A percentile compares a stretch with the other conserved stretches of the same genome.
These are phyloP conservation scores for Cephalotes varians DNA, from an alignment of 2,888 invertebrate species.

Conservation along the genomic window DNA sequence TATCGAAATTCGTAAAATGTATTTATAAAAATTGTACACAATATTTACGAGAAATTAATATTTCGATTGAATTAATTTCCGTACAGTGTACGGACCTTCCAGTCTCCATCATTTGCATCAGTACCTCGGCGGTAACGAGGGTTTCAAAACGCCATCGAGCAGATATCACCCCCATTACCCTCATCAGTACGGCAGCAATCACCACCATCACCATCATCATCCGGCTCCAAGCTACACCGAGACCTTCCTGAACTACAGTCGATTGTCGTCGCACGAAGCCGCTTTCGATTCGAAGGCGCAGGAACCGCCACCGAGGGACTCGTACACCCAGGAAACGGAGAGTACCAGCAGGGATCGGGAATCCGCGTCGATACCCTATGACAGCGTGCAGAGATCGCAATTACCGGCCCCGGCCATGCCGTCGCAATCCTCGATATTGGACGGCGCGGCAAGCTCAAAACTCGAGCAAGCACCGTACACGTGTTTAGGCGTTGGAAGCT, in stretches of 20 bases:
- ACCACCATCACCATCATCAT: slow-evolving; percentile 77
- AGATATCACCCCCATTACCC: slow-evolving; percentile 81
- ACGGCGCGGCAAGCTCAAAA: slow-evolving; percentile 77
- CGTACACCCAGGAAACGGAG: slow-evolving; percentile 73
- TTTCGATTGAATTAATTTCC: not conserved
- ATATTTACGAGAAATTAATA: not conserved
- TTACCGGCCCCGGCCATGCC: slow-evolving; percentile 74
- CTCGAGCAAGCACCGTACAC: slow-evolving; percentile 82
- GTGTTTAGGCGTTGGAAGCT: slow-evolving; percentile 82
- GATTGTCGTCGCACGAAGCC: slow-evolving; percentile 79
- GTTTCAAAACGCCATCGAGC: slow-evolving; percentile 80
- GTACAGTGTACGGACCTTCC: slow-evolving; percentile 79
- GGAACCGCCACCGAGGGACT: slow-evolving; percentile 69
- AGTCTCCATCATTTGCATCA: slow-evolving; percentile 83
- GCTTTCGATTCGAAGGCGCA: slow-evolving; percentile 76
- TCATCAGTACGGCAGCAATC: slow-evolving; percentile 78
- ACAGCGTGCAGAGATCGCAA: slow-evolving; percentile 73
- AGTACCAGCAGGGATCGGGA: slow-evolving; percentile 73
- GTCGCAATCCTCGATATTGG: slow-evolving; percentile 76
- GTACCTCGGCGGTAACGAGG: slow-evolving; percentile 82
- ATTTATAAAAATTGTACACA: not conserved
- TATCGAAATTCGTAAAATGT: not conserved
- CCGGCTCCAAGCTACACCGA: slow-evolving; percentile 79
- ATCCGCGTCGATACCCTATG: slow-evolving; percentile 66
- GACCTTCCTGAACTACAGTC: slow-evolving; percentile 82